Evolutionary conservation across 23 tunicate species (phyloP), one percentile per base, ranked within the genome.

Genomic region (Corella eumyota): DNA sequence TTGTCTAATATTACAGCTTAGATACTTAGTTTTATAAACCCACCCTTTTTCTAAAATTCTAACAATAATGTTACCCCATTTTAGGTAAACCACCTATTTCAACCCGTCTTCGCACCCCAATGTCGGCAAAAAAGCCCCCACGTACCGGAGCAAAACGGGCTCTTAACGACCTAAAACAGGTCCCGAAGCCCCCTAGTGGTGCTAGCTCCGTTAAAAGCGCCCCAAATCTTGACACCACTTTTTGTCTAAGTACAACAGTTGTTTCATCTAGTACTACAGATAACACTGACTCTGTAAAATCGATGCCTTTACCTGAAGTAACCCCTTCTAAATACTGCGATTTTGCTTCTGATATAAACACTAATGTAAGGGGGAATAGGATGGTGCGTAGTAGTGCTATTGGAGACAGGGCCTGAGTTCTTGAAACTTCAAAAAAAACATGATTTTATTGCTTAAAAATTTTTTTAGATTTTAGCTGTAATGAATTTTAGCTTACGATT

Each of bases 311-410:
- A n/a, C 78, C 78, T 1, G 78, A 61, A 17, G 34, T 61, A 0
- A 34, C 40, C 32, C 49, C 68, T 19, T 55, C 85, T 19, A 81
- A 23, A 25, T 85, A 85, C 59, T 28, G 56, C 25, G 95, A 85
- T 38, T 85, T 85, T 60, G 95, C 85, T 6, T 64, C 70, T 29
- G 85, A 65, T 2, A 85, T 85, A 21, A 71, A 77, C 44, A 47
- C 69, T 37, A 63, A 85, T n/a, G 94, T 76, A 4, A 65, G 60
- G 56, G 73, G 60, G 45, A 77, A 77, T 27, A 49, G 49, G 26
- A 68, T 48, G 1, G 79, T 85, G 1, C 67, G 95, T 2, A 85
- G 95, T 70, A 85, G 95, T 54, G 95, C 95, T 6, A 85, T 85
- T 17, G 68, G 66, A 51, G 85, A 85, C 56, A 61, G 27, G 25